Evolutionary conservation across 1,140 invertebrate species (phyloP).

Genomic region (Drosophila nannoptera): DNA sequence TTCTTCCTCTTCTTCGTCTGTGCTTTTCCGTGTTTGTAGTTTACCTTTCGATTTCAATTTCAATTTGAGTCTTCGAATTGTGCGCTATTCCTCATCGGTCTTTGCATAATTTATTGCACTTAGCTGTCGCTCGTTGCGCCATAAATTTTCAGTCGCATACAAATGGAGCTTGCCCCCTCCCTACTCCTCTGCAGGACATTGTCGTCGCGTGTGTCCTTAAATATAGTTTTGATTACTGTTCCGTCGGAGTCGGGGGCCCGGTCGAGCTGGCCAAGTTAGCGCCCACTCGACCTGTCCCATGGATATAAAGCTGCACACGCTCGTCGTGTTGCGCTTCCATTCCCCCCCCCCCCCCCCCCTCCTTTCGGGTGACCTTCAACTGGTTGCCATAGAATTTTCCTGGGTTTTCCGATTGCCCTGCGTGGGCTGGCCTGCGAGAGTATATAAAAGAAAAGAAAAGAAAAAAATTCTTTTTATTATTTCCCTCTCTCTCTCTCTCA

Average conservation of each 20-base stretch:
- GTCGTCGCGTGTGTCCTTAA: constrained; percentile 71
- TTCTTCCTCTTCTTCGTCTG: too few relatives aligned
- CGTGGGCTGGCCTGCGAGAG: constrained; percentile 11
- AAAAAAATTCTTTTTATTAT: constrained; percentile 1
- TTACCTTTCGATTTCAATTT: constrained; percentile 61
- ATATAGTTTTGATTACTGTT: constrained; percentile 64
- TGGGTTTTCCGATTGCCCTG: constrained; percentile 17
- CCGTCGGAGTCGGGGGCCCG: constrained; percentile 9
- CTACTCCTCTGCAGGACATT: constrained; percentile 14
- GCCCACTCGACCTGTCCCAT: background rate
- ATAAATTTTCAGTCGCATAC: constrained; percentile 50
- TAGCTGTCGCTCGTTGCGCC: constrained; percentile 53
- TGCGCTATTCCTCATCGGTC: constrained; percentile 28
- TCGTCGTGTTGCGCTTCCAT: background rate
- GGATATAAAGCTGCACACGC: background rate
- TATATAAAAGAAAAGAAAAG: too few relatives aligned
- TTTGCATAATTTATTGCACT: constrained; percentile 76
- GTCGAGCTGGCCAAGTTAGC: constrained; percentile 15
- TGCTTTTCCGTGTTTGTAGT: background rate
- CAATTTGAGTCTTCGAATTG: constrained; percentile 40
- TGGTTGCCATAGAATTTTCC: constrained; percentile 25
- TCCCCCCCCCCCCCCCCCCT: background rate
- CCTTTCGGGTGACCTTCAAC: constrained; percentile 4
- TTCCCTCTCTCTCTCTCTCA: background rate
- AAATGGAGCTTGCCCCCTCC: constrained; percentile 12